Conservation (phyloP, 2,113 vertebrate species). For the Apus apus region DNA sequence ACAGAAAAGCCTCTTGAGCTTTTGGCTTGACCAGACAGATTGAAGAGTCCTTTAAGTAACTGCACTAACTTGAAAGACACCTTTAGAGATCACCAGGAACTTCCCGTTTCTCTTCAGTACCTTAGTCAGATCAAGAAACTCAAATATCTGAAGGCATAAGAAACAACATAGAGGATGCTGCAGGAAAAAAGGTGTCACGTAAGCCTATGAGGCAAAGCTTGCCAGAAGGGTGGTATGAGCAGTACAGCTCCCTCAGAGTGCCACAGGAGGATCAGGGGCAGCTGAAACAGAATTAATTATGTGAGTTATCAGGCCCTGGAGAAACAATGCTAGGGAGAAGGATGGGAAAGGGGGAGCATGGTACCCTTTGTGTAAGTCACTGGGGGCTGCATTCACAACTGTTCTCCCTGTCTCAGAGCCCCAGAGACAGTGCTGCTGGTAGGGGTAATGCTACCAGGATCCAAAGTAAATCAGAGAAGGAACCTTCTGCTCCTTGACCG, state of each 20-base stretch:
- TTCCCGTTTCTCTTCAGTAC: neutral
- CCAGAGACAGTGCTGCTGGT: neutral
- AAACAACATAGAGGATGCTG: neutral
- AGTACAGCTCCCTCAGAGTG: neutral
- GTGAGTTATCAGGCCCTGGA: neutral
- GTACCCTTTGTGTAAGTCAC: neutral
- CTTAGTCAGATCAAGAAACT: neutral
- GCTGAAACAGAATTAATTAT: neutral
- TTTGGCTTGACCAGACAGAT: neutral
- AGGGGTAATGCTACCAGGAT: neutral
- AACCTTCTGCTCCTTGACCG: fast-evolving
- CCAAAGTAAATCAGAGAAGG: neutral
- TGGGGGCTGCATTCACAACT: neutral
- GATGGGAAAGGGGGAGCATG: neutral
- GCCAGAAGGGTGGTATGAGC: neutral
- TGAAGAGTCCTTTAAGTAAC: neutral
- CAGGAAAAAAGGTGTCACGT: neutral
- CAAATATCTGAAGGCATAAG: neutral
- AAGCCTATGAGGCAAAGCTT: neutral
- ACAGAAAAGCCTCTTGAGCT: neutral
- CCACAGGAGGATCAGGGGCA: neutral
- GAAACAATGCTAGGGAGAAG: neutral
- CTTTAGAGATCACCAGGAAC: neutral
- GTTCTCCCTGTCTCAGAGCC: neutral
- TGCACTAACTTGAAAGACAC: neutral